A percentile compares a stretch with the other conserved stretches of the same genome.
These are phyloP conservation scores for Eonycteris spelaea DNA, from an alignment of 2,113 vertebrate species.

Conservation along the genomic window DNA sequence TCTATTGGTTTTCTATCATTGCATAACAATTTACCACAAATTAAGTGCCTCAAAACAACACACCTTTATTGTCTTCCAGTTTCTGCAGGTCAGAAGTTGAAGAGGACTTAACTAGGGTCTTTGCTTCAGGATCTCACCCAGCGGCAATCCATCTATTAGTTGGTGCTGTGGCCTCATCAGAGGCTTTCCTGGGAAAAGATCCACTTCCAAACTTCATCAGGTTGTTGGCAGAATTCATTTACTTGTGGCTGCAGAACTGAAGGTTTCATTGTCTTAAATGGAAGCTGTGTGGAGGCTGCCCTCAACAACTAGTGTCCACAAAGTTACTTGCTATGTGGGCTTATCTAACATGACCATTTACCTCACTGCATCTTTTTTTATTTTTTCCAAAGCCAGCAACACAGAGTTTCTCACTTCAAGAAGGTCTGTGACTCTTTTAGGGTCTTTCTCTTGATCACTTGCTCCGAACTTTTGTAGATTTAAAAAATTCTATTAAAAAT, in stretches of 20 bases:
- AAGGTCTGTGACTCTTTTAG: not conserved
- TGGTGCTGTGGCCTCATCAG: not conserved
- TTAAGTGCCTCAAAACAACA: not conserved
- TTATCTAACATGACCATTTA: not conserved
- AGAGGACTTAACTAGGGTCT: not conserved
- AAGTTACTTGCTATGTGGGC: not conserved
- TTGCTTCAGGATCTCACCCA: not conserved
- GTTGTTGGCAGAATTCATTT: not conserved
- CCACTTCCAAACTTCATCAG: not conserved
- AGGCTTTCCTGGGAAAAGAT: not conserved
- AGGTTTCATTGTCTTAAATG: not conserved
- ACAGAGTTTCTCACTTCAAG: not conserved
- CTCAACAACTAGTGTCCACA: fast-evolving
- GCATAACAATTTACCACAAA: not conserved
- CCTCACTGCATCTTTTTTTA: not conserved
- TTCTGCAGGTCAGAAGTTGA: not conserved
- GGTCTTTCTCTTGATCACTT: not conserved
- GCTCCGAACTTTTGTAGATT: not conserved
- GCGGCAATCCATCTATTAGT: not conserved
- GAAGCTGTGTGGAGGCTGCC: no score
- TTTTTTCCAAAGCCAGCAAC: not conserved
- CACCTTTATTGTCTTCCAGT: not conserved
- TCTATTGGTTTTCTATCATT: not conserved
- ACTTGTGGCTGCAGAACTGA: not conserved
- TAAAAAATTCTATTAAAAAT: not conserved